Percentiles rank a stretch among this genome's conserved stretches.
These are phyloP conservation scores for Meiosimyza decipiens DNA, from an alignment of 2,888 invertebrate genomes.

Conservation along the genomic window DNA sequence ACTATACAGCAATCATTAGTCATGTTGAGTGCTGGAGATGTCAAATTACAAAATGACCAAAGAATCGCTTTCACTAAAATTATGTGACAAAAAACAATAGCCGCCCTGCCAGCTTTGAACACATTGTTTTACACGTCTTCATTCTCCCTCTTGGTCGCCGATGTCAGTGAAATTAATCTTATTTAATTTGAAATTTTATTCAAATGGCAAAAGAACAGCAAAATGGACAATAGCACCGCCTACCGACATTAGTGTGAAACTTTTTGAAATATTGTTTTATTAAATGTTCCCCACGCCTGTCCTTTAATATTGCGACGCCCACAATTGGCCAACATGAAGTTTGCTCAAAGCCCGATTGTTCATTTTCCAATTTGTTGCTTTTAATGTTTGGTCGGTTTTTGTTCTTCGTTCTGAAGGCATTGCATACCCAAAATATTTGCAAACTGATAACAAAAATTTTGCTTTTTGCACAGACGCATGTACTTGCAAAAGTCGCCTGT, in stretches of 20 bases:
- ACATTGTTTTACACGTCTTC: background rate
- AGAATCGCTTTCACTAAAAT: constrained; percentile 43
- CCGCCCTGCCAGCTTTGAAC: background rate
- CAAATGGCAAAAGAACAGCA: constrained; percentile 44
- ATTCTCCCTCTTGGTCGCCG: constrained; percentile 11
- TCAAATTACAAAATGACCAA: constrained; percentile 46
- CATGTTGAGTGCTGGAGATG: constrained; percentile 51
- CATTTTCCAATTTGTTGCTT: constrained; percentile 17
- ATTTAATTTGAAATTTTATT: constrained; percentile 61
- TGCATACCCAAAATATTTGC: no score
- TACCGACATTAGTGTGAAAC: constrained; percentile 43
- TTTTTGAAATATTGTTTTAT: constrained; percentile 53
- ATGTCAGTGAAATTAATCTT: constrained; percentile 56
- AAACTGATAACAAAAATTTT: no score
- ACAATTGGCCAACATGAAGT: background rate
- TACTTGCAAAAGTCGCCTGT: no score
- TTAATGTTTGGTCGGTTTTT: background rate
- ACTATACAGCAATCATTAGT: constrained; percentile 51
- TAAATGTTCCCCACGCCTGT: constrained; percentile 48
- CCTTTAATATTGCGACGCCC: background rate
- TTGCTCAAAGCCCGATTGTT: background rate
- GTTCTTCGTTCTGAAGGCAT: no score
- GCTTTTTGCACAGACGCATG: no score
- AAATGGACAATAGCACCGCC: constrained; percentile 48
- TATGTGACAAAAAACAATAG: constrained; percentile 35